Evolutionary conservation across 2,888 invertebrate genomes (phyloP).

Genomic region (Polymixis flavicincta): DNA sequence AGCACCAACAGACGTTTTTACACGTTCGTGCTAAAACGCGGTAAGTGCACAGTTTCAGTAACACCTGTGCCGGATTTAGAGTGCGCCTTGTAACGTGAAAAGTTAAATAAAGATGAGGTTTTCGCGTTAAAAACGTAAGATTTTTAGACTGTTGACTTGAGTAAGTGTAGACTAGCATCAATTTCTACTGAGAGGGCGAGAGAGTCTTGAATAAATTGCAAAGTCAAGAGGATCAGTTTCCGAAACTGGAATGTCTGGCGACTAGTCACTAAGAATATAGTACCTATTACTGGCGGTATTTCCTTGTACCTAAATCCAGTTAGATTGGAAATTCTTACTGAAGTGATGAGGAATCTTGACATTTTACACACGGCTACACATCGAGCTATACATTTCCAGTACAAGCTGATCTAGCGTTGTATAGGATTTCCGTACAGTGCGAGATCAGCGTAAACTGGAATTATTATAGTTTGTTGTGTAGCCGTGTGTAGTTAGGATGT

Average conservation of each 20-base stretch:
- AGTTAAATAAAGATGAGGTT: conserved; percentile 12
- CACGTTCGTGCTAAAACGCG: conserved; percentile 47
- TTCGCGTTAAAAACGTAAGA: conserved; percentile 5
- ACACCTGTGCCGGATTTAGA: conserved; percentile 57
- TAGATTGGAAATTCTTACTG: not conserved
- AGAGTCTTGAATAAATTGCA: not conserved
- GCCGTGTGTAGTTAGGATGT: not conserved
- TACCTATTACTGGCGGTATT: not conserved
- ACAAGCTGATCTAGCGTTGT: too few species aligned
- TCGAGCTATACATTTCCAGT: too few species aligned
- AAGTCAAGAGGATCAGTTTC: not conserved
- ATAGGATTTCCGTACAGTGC: too few species aligned
- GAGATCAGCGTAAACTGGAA: too few species aligned
- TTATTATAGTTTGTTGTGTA: too few species aligned
- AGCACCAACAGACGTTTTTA: conserved; percentile 46
- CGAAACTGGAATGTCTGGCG: not conserved
- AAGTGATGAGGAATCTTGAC: too few species aligned
- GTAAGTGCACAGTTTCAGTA: conserved; percentile 53
- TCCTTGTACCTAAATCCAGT: not conserved
- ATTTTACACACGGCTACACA: too few species aligned
- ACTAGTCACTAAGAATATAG: not conserved
- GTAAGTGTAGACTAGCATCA: not conserved
- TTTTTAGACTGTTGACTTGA: conserved; percentile 22
- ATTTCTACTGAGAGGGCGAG: not conserved
- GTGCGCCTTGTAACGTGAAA: conserved; percentile 21